These are phyloP conservation scores for Etheostoma perlongum DNA, from an alignment of 2,797 vertebrate genomes.

Conservation along the genomic window DNA sequence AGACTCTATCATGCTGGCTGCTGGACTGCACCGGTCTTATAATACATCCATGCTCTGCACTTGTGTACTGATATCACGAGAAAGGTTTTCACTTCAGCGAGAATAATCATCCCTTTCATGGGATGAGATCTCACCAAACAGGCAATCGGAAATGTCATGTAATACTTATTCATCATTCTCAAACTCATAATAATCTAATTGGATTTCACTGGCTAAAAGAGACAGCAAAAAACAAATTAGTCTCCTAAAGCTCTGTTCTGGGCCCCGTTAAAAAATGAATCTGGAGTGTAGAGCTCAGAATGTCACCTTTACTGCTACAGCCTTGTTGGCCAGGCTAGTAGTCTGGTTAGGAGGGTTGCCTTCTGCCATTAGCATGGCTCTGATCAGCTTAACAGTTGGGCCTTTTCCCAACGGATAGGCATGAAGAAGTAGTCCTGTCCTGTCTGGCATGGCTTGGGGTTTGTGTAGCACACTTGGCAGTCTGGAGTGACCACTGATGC, in stretches of 20 bases:
- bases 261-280: slow-evolving; percentile 71
- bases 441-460: slow-evolving; percentile 52
- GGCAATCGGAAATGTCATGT: slow-evolving; percentile 7
- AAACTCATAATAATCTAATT: slow-evolving; percentile 10
- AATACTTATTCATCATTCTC: slow-evolving; percentile 12
- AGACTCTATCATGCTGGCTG: too few species aligned
- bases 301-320: slow-evolving; percentile 65
- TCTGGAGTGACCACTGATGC: slow-evolving; percentile 63
- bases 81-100: too few species aligned
- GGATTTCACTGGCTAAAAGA: slow-evolving; percentile 45
- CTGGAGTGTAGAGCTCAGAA: slow-evolving; percentile 50
- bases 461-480: slow-evolving; percentile 67
- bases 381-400: slow-evolving; percentile 67
- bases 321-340: slow-evolving; percentile 60
- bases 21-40: too few species aligned
- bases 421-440: slow-evolving; percentile 43
- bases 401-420: slow-evolving; percentile 55
- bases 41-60: too few species aligned
- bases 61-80: too few species aligned
- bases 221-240: slow-evolving; percentile 18
- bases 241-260: slow-evolving; percentile 39
- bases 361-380: slow-evolving; percentile 74
- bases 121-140: background rate
- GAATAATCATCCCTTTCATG: too few species aligned
- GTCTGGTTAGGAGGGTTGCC: slow-evolving; percentile 69